Evolutionary conservation across 2,888 invertebrate species (phyloP).

Genomic region (Cataglyphis altisquamis): DNA sequence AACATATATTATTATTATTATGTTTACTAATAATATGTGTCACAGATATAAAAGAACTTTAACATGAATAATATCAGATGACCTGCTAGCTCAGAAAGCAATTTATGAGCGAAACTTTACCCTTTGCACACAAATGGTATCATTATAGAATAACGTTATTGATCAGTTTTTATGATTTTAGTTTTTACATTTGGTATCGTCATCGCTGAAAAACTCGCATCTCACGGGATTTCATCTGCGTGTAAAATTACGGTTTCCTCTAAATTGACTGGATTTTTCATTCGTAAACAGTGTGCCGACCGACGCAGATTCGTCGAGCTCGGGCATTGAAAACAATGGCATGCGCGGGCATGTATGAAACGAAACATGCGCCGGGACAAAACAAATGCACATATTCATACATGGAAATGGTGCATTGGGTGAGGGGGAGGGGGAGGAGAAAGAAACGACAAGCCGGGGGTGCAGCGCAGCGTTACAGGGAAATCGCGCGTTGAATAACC

Average conservation of each 20-base stretch:
- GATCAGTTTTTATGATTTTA: slow-evolving; percentile 21
- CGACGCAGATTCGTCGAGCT: slow-evolving; percentile 35
- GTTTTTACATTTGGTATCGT: background rate
- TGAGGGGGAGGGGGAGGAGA: background rate
- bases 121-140: slow-evolving; percentile 23
- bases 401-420: slow-evolving; percentile 55
- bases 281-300: slow-evolving; percentile 64
- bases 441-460: slow-evolving; percentile 19
- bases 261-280: slow-evolving; percentile 68
- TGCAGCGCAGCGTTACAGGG: slow-evolving; percentile 41
- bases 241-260: slow-evolving; percentile 59
- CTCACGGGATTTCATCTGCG: slow-evolving; percentile 30
- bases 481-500: slow-evolving; percentile 55
- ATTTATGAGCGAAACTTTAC: slow-evolving; percentile 25
- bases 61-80: slow-evolving; percentile 1
- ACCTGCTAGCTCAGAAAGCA: slow-evolving; percentile 22
- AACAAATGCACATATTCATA: slow-evolving; percentile 70
- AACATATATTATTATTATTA: background rate
- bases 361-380: slow-evolving; percentile 53
- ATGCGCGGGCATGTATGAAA: slow-evolving; percentile 41
- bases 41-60: background rate
- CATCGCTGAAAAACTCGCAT: slow-evolving; percentile 4
- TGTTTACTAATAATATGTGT: background rate
- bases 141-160: slow-evolving; percentile 36
- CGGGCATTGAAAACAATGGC: slow-evolving; percentile 48